These are phyloP conservation scores for Phocoena sinus DNA, from an alignment of 2,113 vertebrate genomes.

Conservation along the genomic window DNA sequence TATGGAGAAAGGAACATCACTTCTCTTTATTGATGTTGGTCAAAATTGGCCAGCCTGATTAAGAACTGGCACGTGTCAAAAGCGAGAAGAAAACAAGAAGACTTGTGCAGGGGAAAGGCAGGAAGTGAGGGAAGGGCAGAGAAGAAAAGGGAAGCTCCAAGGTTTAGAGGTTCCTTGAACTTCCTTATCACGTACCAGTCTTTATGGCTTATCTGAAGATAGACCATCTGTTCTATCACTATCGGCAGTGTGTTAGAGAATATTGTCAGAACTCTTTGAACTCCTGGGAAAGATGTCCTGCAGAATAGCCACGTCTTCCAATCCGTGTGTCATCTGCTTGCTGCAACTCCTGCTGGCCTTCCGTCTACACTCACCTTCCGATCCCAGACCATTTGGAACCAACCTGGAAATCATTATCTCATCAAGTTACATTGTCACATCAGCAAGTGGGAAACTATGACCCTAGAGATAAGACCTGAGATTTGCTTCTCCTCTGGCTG, in stretches of 20 bases:
- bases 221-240: background rate
- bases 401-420: conserved; percentile 42
- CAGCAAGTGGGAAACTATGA: conserved; percentile 1
- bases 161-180: background rate
- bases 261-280: background rate
- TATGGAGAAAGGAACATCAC: background rate
- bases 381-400: conserved; percentile 31
- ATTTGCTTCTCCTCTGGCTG: background rate
- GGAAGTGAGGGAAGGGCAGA: background rate
- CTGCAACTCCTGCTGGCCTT: background rate
- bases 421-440: conserved; percentile 42
- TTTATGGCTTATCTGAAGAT: background rate
- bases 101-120: background rate
- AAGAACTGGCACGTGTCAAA: background rate
- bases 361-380: background rate
- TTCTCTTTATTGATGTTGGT: background rate
- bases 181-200: background rate
- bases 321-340: background rate
- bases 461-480: background rate
- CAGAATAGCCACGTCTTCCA: background rate
- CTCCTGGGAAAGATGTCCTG: background rate
- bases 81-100: background rate
- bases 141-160: background rate
- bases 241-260: background rate
- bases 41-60: background rate